Base-by-base conservation (phyloP, 1,140 invertebrate genomes). In the Plutomurus gul region DNA sequence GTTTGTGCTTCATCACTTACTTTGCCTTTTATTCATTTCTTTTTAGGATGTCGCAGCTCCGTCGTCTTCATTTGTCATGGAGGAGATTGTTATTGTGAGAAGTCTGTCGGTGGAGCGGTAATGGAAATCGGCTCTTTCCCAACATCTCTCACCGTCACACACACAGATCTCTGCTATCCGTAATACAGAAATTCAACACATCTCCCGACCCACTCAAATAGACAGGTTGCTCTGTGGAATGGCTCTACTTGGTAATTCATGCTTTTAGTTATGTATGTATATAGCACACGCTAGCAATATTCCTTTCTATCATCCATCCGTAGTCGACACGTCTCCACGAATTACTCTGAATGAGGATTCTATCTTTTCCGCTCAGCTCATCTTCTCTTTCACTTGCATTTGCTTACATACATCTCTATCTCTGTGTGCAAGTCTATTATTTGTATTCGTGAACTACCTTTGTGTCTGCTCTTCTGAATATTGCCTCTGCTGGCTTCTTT, bases 1-100 rank as follows among this genome's bases (percentile, higher is more conserved):
- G 25, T 51, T 51, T 51, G 20, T 51, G 47, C 47, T 51, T 33
- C 56, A 65, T 65, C 56, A 65, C 56, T 65, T 65, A 65, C 56
- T 27, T 65, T 27, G 56, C 56, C 56, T 65, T 36, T 65, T 65
- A 65, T 25, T 65, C 27, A 65, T 65, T 65, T 65, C 56, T 65
- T 65, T 65, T 25, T 65, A 65, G 56, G 56, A 30, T 65, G 56
- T 65, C 25, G 56, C 56, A 33, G 56, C 56, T 30, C 27, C 27
- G 56, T 33, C 51, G 11, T 56, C 56, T 25, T 65, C 56, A 65
- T 65, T 65, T 65, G 56, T 65, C 56, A 65, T 65, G 25, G 56
- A 65, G 27, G 56, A 65, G 56, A 65, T 65, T 65, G 56, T 65
- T 65, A 65, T 65, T 65, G 56, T 65, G 56, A 65, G 56, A 65